Evolutionary conservation across 1,140 invertebrate species (phyloP), one percentile per base, ranked within the genome.

Genomic region (Drosophila repletoides): DNA sequence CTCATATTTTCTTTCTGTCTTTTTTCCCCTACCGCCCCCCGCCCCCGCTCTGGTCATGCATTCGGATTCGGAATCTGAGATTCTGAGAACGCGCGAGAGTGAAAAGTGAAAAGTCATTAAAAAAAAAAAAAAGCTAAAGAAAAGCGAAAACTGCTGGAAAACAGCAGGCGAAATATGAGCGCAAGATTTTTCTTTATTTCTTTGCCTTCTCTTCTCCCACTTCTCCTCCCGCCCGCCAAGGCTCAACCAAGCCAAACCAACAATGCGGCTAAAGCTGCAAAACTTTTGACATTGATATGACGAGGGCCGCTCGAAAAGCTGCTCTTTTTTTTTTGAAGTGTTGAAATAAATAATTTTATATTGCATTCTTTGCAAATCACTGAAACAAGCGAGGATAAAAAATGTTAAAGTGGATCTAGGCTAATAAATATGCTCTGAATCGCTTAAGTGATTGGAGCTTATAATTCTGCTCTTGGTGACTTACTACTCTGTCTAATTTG

Each of bases 61-160:
- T 28, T 31, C 26, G n/a, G 29, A 24, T 38, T 59, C 41, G 58
- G 70, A 48, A 49, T 55, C 41, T 36, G 60, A 14, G 22, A 76
- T 71, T 66, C 69, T 53, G 77, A 83, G 73, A 83, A 83, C 64
- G 40, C 60, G 59, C 40, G 26, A 9, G n/a, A 26, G 74, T 65
- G 71, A 80, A 86, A 86, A 84, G 80, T 86, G 80, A 84, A 84
- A 74, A 74, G 71, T 74, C 71, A 74, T 74, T 74, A 74, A 66
- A 74, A n/a, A n/a, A n/a, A n/a, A n/a, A n/a, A n/a, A n/a, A n/a
- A 71, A 69, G 70, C 45, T 49, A 65, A 84, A 72, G 66, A 86
- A 84, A 84, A 84, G 79, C 79, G 79, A 79, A 84, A 83, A 84
- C 73, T n/a, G n/a, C n/a, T 73, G 72, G 28, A 55, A 21, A 61